Evolutionary conservation across 35 echinoderm and acorn worm species (phyloP).

Genomic region (Ptychodera flava): DNA sequence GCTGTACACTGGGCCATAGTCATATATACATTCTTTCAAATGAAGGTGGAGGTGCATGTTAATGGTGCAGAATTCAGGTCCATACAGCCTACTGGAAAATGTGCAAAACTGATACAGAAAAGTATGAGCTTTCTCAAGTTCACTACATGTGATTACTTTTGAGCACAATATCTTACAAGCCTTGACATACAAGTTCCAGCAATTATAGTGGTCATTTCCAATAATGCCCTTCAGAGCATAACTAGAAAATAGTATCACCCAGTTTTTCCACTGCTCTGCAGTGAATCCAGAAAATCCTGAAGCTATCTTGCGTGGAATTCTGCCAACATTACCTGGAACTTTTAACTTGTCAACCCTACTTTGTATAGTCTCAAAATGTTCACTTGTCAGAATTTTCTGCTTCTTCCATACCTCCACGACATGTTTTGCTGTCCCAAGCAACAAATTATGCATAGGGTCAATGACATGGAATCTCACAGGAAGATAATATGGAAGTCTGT

Average conservation of each 20-base stretch:
- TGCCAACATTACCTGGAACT: neutral
- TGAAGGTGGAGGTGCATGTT: conserved; percentile 29
- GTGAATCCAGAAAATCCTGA: neutral
- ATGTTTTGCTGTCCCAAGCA: conserved; percentile 19
- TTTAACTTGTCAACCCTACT: neutral
- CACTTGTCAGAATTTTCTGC: neutral
- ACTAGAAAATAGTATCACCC: conserved; percentile 16
- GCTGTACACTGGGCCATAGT: neutral
- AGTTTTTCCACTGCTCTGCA: conserved; percentile 39
- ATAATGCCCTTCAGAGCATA: conserved; percentile 15
- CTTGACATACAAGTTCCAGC: conserved; percentile 19
- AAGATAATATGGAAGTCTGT: too few species aligned
- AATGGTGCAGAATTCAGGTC: neutral
- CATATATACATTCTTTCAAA: conserved; percentile 9
- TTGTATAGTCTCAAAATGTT: neutral
- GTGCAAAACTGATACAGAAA: conserved; percentile 7
- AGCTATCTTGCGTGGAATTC: conserved; percentile 22
- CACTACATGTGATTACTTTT: neutral
- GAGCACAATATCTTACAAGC: conserved; percentile 6
- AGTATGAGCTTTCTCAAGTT: neutral
- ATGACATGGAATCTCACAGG: too few species aligned
- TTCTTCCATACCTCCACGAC: conserved; percentile 6
- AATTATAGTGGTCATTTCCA: neutral
- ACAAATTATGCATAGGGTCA: conserved; percentile 36
- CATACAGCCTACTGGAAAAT: neutral